These are phyloP conservation scores for Drosophila putrida DNA, from an alignment of 2,888 invertebrate genomes.

Conservation along the genomic window DNA sequence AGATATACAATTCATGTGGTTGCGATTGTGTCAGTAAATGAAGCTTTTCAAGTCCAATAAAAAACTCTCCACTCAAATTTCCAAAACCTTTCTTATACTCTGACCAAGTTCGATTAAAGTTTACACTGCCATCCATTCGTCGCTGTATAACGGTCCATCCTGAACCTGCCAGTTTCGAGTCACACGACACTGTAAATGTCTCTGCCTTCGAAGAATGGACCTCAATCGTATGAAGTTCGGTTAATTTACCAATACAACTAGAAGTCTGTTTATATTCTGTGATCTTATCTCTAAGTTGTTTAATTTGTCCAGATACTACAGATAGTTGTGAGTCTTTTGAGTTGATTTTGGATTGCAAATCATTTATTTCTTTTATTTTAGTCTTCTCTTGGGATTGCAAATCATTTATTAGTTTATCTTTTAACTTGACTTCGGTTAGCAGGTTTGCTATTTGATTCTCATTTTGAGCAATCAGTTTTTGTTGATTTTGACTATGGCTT, in stretches of 20 bases:
- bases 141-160: constrained; percentile 90
- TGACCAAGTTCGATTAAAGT: constrained; percentile 88
- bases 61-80: constrained; percentile 89
- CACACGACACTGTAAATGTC: constrained; percentile 86
- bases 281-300: not conserved
- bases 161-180: constrained; percentile 82
- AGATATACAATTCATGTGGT: constrained; percentile 87
- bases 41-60: constrained; percentile 89
- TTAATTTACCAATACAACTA: not conserved
- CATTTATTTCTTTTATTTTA: not conserved
- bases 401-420: not conserved
- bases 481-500: not conserved
- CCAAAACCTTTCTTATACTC: constrained; percentile 90
- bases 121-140: constrained; percentile 88
- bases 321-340: not conserved
- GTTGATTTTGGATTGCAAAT: not conserved
- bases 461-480: no score
- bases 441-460: not conserved
- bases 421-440: not conserved
- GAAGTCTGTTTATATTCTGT: not conserved
- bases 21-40: constrained; percentile 85
- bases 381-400: not conserved
- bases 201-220: not conserved
- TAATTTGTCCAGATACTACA: not conserved
- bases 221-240: constrained; percentile 7